Evolutionary conservation across 2,797 vertebrate species (phyloP).

Genomic region (Lithobates sylvaticus): DNA sequence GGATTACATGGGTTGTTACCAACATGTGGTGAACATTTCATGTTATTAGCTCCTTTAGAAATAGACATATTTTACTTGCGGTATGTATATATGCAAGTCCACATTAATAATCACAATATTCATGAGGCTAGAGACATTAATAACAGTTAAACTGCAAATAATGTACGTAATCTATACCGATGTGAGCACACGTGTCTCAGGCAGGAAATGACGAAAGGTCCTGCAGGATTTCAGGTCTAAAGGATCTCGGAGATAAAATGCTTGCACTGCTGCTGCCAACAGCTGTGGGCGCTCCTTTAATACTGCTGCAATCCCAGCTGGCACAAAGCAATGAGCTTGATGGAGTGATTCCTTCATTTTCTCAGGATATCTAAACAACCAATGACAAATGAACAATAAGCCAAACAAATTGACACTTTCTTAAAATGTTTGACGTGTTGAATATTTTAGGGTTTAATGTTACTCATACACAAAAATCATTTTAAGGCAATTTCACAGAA

Average conservation of each 20-base stretch:
- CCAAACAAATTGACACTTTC: neutral
- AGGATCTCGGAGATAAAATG: conserved; percentile 93
- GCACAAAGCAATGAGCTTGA: conserved; percentile 87
- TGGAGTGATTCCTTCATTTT: conserved; percentile 83
- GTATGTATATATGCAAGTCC: too few relatives aligned
- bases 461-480: neutral
- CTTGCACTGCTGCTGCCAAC: conserved; percentile 87
- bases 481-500: too few relatives aligned
- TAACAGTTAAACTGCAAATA: too few relatives aligned
- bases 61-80: too few relatives aligned
- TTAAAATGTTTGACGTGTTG: too few relatives aligned
- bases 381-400: neutral
- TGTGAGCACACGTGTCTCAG: conserved; percentile 84
- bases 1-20: too few relatives aligned
- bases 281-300: conserved; percentile 84
- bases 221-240: conserved; percentile 87
- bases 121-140: too few relatives aligned
- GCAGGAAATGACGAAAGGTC: conserved; percentile 84
- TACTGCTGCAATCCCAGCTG: conserved; percentile 79
- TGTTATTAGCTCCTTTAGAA: too few relatives aligned
- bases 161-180: conserved; percentile 69
- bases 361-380: conserved; percentile 84
- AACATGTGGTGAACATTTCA: too few relatives aligned
- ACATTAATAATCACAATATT: too few relatives aligned
- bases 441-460: neutral